A percentile compares a stretch with the other conserved stretches of the same genome.
phyloP scores from a whole-genome alignment of 2,888 invertebrate genomes.

The Limnephilus rhombicus region DNA sequence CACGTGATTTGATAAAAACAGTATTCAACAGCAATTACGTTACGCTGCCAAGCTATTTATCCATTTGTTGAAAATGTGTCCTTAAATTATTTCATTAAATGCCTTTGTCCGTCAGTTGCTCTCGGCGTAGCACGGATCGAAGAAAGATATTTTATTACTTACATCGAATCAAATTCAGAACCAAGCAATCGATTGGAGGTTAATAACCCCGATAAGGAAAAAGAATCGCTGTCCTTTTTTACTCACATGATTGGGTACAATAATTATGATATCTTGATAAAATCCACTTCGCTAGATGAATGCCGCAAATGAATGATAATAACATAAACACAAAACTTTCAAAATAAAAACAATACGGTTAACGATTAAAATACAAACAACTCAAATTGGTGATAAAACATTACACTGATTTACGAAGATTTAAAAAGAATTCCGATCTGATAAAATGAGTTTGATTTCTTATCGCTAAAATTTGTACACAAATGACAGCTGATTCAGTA shows the following conservation, averaged over 20 bases:
- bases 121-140: neutral
- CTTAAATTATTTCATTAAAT: neutral
- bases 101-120: neutral
- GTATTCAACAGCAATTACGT: neutral
- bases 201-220: constrained; percentile 10
- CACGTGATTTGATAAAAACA: neutral
- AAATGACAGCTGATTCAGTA: constrained; percentile 25
- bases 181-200: neutral
- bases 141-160: neutral
- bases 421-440: neutral
- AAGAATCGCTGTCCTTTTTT: neutral
- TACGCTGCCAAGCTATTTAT: neutral
- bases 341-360: neutral
- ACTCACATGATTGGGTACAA: neutral
- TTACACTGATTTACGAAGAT: neutral
- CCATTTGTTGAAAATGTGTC: neutral
- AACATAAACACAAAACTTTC: no score
- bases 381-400: neutral
- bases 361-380: neutral
- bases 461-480: constrained; percentile 9
- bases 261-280: neutral
- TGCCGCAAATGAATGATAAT: neutral
- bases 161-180: neutral
- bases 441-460: neutral
- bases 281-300: neutral